Evolutionary conservation across 2,113 vertebrate species (phyloP), one percentile per base, ranked within the genome.

Genomic region (Lanius ludovicianus): DNA sequence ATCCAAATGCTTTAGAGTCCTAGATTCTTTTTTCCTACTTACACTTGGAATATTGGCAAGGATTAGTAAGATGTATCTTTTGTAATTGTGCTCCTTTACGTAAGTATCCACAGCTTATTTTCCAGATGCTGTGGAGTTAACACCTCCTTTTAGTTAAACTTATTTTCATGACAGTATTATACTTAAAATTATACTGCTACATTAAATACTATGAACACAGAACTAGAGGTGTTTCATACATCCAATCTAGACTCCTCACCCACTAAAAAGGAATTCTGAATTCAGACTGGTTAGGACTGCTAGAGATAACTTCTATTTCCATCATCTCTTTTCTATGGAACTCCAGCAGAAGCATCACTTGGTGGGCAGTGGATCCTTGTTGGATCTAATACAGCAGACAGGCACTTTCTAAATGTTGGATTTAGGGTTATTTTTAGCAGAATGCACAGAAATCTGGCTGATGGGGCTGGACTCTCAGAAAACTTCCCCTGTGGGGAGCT

Each of bases 271-370:
- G 23, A 67, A 47, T 3, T 21, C 27, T 20, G 52, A 64, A 27
- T 44, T 68, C 78, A 60, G 60, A 3, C 16, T 49, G 56, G 35
- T 21, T 39, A 8, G 47, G 65, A 39, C 44, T 53, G 18, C 1
- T 2, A 7, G 35, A 44, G 21, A 15, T 33, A 70, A 50, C 30
- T 59, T 63, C 69, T 13, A 4, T 8, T 55, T 35, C 80, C 31
- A 50, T 11, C n/a, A 41, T 1, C 59, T 69, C 44, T n/a, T 27
- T 30, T 5, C 41, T 2, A 0, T 1, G 37, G 22, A 23, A 7
- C 30, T 41, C 63, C 16, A n/a, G 46, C 44, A 88, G 2, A 37
- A 60, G 2, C 35, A 27, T 4, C 71, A 4, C 50, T 15, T 1
- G 5, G 7, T 2, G 52, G n/a, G 37, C 79, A 80, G 59, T 15